Evolutionary conservation across 2,797 vertebrate genomes (phyloP).

Genomic region (Phylloscopus collybita): DNA sequence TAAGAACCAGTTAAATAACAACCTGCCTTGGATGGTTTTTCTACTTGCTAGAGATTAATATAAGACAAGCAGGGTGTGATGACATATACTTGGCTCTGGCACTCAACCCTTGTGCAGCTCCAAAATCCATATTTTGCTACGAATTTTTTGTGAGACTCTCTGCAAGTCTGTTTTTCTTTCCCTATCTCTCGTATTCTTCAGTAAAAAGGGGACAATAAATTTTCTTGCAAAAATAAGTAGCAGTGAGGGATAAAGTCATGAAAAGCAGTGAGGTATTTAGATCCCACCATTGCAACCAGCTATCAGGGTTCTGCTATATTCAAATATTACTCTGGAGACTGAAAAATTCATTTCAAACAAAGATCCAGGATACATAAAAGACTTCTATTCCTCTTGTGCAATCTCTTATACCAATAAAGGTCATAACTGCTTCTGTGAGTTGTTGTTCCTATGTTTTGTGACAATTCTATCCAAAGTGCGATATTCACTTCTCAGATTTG

Average conservation of each 20-base stretch:
- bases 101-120: neutral
- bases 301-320: neutral
- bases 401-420: neutral
- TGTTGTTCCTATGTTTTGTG: neutral
- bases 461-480: neutral
- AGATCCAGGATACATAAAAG: neutral
- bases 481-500: neutral
- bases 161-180: neutral
- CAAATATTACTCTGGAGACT: neutral
- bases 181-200: neutral
- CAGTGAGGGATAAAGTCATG: neutral
- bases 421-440: neutral
- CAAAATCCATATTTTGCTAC: neutral
- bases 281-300: neutral
- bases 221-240: neutral
- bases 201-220: neutral
- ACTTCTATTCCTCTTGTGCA: neutral
- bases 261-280: neutral
- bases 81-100: neutral
- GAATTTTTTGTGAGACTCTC: neutral
- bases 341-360: neutral
- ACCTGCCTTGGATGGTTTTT: neutral
- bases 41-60: neutral
- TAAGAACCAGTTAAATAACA: neutral
- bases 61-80: neutral